A percentile compares a stretch with the other conserved stretches of the same genome.
phyloP scores from a whole-genome alignment of 2,888 invertebrate genomes.

The Anthrax anthrax region DNA sequence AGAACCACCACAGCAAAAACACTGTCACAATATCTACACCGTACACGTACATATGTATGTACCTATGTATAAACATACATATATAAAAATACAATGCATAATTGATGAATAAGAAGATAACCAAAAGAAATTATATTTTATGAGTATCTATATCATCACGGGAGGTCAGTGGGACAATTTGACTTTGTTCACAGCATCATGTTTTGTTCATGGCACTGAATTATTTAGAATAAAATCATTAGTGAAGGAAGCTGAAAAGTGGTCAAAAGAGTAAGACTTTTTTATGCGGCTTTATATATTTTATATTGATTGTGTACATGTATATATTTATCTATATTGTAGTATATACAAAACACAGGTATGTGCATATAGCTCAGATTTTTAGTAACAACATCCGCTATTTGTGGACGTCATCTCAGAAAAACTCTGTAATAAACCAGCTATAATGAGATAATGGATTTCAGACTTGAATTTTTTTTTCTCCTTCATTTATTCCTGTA shows the following conservation, averaged over 20 bases:
- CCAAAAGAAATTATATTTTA: too few relatives aligned
- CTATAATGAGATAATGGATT: slow-evolving; percentile 3
- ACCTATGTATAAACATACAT: too few relatives aligned
- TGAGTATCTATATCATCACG: background rate
- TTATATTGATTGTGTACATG: too few relatives aligned
- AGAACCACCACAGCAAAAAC: too few relatives aligned
- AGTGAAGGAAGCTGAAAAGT: slow-evolving; percentile 2
- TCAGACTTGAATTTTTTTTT: background rate
- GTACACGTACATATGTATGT: too few relatives aligned
- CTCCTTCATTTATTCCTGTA: background rate
- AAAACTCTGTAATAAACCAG: background rate
- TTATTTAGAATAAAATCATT: slow-evolving; percentile 4
- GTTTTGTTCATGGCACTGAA: background rate
- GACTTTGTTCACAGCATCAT: background rate
- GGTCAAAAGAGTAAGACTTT: too few relatives aligned
- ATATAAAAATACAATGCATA: too few relatives aligned
- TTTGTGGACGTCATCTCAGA: background rate
- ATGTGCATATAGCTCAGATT: background rate
- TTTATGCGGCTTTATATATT: too few relatives aligned
- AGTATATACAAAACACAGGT: too few relatives aligned
- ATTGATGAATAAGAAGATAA: too few relatives aligned
- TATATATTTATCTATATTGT: too few relatives aligned
- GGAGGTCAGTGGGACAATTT: slow-evolving; percentile 5
- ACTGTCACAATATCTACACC: too few relatives aligned
- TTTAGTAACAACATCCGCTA: slow-evolving; percentile 7